A percentile compares a stretch with the other conserved stretches of the same genome.
Conservation (phyloP, 2,113 vertebrate species). For the Vidua chalybeata region DNA sequence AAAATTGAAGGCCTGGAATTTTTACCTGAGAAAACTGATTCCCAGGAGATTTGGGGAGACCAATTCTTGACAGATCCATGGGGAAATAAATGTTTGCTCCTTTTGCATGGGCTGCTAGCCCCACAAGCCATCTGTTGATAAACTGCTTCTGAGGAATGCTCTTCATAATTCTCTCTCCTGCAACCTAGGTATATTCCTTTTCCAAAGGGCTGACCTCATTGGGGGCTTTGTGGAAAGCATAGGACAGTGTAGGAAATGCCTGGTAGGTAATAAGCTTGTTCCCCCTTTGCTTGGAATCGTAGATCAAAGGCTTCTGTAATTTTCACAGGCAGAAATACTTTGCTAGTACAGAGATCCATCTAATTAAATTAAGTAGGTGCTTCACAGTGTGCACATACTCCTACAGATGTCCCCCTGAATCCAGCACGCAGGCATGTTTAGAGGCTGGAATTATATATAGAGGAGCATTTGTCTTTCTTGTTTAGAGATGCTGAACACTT, state of each 20-base stretch:
- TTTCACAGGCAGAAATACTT: not conserved
- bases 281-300: not conserved
- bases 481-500: not conserved
- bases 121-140: not conserved
- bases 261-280: not conserved
- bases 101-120: not conserved
- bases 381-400: not conserved
- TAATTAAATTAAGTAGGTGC: not conserved
- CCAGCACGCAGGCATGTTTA: not conserved
- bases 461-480: rapidly evolving
- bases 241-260: not conserved
- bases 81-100: not conserved
- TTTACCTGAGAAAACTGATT: not conserved
- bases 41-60: not conserved
- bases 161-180: not conserved
- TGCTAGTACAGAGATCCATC: not conserved
- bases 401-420: rapidly evolving
- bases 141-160: not conserved
- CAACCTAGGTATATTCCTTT: not conserved
- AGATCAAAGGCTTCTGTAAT: not conserved
- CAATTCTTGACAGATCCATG: not conserved
- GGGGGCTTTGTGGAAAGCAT: not conserved
- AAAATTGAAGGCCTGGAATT: not conserved
- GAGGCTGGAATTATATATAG: not conserved
- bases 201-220: not conserved